Conservation (phyloP, 2,113 vertebrate species). For the Indicator maculatus region DNA sequence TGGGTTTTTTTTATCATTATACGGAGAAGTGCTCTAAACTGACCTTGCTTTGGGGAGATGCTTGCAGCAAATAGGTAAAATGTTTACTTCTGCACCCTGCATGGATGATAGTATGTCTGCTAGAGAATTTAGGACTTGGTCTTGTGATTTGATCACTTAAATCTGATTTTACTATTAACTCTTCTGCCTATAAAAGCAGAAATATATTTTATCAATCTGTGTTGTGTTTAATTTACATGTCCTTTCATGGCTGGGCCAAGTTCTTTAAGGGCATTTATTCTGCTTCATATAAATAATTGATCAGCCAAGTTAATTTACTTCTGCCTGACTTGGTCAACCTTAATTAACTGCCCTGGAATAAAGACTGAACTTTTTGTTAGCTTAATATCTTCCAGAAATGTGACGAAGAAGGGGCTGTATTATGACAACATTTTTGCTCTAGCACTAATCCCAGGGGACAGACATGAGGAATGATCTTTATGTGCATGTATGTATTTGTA, state of each 20-base stretch:
- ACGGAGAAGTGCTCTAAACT: not conserved
- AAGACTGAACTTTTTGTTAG: slow-evolving; percentile 80
- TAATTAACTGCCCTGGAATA: slow-evolving; percentile 91
- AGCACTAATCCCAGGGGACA: slow-evolving; percentile 48
- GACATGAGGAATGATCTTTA: slow-evolving; percentile 60
- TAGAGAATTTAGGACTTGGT: not conserved
- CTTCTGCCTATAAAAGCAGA: slow-evolving; percentile 68
- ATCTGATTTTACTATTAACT: slow-evolving; percentile 62
- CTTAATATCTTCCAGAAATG: slow-evolving; percentile 75
- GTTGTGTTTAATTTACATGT: slow-evolving; percentile 88
- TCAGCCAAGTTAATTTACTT: slow-evolving; percentile 96
- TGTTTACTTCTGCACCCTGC: not conserved
- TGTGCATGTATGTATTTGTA: slow-evolving; percentile 51
- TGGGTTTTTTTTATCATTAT: not conserved
- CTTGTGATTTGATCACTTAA: slow-evolving; percentile 36
- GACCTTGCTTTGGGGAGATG: not conserved
- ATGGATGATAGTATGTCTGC: not conserved
- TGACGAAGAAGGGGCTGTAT: slow-evolving; percentile 62
- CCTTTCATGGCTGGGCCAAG: slow-evolving; percentile 84
- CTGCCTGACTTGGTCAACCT: slow-evolving; percentile 93
- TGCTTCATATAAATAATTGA: slow-evolving; percentile 98
- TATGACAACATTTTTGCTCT: slow-evolving; percentile 63
- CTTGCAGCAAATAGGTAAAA: not conserved
- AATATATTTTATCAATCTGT: slow-evolving; percentile 83
- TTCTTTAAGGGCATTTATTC: slow-evolving; percentile 97